phyloP scores from a whole-genome alignment of 2,113 vertebrate species.

The Callopanchax toddi region DNA sequence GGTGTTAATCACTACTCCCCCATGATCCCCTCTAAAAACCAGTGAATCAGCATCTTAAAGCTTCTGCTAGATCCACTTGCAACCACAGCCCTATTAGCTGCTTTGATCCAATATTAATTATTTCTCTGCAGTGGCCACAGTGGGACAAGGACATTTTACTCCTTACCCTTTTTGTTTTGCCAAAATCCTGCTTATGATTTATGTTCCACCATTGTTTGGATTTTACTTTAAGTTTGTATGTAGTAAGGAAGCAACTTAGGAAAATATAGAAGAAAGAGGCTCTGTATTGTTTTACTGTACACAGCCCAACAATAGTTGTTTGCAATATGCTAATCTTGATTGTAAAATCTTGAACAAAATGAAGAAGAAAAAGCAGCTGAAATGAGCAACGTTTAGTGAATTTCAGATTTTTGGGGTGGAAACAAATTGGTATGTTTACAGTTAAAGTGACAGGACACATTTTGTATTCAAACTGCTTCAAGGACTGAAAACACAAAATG shows the following conservation, averaged over 20 bases:
- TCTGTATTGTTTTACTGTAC: constrained; percentile 18
- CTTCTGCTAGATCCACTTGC: constrained; percentile 1
- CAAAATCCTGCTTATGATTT: constrained; percentile 7
- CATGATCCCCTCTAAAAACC: not conserved
- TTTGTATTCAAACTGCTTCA: constrained; percentile 4
- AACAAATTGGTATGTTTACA: not conserved
- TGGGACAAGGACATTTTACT: constrained; percentile 9
- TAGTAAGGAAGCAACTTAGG: too few relatives aligned
- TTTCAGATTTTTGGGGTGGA: not conserved
- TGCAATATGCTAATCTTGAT: constrained; percentile 14
- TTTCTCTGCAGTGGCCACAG: constrained; percentile 3
- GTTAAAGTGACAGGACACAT: not conserved
- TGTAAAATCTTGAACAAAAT: too few relatives aligned
- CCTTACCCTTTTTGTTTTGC: constrained; percentile 11
- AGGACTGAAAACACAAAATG: constrained; percentile 1
- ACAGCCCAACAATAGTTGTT: constrained; percentile 1
- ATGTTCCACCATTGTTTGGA: constrained; percentile 17
- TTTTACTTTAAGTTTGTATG: constrained; percentile 30
- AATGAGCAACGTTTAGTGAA: not conserved
- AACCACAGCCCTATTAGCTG: constrained; percentile 3
- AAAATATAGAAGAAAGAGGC: not conserved
- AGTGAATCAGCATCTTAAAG: not conserved
- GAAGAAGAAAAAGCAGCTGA: too few relatives aligned
- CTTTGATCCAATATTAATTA: constrained; percentile 14
- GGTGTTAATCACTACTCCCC: not conserved